Evolutionary conservation across 2,797 vertebrate genomes (phyloP).

Genomic region (Coregonus sp.): DNA sequence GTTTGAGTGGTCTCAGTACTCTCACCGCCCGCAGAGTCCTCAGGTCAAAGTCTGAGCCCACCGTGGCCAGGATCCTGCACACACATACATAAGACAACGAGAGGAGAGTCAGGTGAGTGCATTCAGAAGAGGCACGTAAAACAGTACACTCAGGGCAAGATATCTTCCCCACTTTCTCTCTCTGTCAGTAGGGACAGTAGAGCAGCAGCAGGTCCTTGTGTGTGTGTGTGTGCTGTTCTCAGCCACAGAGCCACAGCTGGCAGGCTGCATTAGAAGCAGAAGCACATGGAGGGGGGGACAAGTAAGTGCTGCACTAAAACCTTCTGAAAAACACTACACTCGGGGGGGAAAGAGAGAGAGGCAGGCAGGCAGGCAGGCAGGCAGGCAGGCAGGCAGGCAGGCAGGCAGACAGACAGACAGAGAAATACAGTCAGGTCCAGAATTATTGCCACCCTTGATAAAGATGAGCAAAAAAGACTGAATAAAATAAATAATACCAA

Average conservation of each 20-base stretch:
- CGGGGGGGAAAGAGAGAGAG: too few relatives aligned
- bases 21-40: conserved; percentile 90
- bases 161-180: neutral
- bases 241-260: conserved; percentile 59
- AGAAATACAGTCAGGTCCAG: too few relatives aligned
- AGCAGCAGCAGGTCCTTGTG: neutral
- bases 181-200: neutral
- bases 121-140: too few relatives aligned
- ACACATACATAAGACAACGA: conserved; percentile 2
- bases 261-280: conserved; percentile 48
- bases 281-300: conserved; percentile 43
- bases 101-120: neutral
- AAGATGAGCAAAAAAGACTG: too few relatives aligned
- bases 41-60: conserved; percentile 93
- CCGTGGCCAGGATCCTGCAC: conserved; percentile 88
- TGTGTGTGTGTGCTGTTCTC: neutral
- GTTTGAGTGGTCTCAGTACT: conserved; percentile 91
- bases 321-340: conserved; percentile 25
- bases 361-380: too few relatives aligned
- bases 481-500: too few relatives aligned
- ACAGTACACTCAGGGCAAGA: too few relatives aligned
- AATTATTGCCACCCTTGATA: too few relatives aligned
- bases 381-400: too few relatives aligned
- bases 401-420: too few relatives aligned
- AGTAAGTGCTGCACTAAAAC: conserved; percentile 63